These are phyloP conservation scores for Siphlonurus alternatus DNA, from an alignment of 2,888 invertebrate species.

Conservation along the genomic window DNA sequence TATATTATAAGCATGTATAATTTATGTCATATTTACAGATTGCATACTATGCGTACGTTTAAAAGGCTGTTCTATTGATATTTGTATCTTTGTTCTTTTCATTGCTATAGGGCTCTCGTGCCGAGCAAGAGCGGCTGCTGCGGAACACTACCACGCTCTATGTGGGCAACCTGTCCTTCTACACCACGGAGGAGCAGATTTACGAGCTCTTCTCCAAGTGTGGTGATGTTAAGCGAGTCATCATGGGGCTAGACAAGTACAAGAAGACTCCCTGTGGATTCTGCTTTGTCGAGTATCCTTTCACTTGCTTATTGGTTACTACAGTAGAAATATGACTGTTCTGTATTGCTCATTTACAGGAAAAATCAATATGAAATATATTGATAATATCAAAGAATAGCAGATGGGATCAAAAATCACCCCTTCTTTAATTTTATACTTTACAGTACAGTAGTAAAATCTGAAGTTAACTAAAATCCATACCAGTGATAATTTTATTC, in stretches of 20 bases:
- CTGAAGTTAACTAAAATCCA: too few relatives aligned
- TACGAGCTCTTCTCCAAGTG: constrained; percentile 91
- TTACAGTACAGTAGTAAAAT: too few relatives aligned
- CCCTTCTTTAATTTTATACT: too few relatives aligned
- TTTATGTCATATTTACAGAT: too few relatives aligned
- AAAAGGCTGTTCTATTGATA: too few relatives aligned
- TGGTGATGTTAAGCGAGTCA: constrained; percentile 83
- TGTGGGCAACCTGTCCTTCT: constrained; percentile 95
- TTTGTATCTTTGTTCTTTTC: too few relatives aligned
- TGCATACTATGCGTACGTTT: too few relatives aligned
- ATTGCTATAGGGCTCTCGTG: constrained; percentile 64
- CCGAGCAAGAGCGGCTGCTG: constrained; percentile 69
- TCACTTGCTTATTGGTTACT: constrained; percentile 16
- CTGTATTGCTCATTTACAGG: neutral
- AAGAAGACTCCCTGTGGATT: constrained; percentile 99
- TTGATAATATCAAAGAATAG: neutral
- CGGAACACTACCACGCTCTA: constrained; percentile 70
- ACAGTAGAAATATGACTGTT: neutral
- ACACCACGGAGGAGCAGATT: constrained; percentile 96
- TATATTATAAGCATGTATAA: too few relatives aligned
- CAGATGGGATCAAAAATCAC: too few relatives aligned
- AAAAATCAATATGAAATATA: neutral
- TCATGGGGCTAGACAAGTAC: constrained; percentile 97
- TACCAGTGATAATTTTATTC: too few relatives aligned
- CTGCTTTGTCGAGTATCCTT: constrained; percentile 86